Evolutionary conservation across 1,140 invertebrate genomes (phyloP).

Genomic region (Physella acuta): DNA sequence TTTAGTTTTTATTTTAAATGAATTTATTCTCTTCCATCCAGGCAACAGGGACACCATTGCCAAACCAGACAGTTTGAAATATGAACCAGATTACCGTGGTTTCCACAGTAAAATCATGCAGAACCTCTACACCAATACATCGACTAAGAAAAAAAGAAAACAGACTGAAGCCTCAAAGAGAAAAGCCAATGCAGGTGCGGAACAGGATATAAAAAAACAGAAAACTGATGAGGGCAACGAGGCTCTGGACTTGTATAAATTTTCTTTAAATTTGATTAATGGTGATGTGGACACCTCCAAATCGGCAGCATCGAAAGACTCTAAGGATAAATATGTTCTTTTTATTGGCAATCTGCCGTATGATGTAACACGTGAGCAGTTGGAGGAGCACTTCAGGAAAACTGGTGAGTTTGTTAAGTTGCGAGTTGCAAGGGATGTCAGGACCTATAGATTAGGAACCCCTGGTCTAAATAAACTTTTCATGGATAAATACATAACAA

Average conservation of each 20-base stretch:
- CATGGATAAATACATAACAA: no score
- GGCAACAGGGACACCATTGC: conserved; percentile 26
- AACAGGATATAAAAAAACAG: not conserved
- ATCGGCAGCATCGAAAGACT: conserved; percentile 15
- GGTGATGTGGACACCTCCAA: conserved; percentile 20
- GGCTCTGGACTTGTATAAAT: conserved; percentile 18
- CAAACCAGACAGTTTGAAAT: conserved; percentile 28
- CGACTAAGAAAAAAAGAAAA: conserved; percentile 14
- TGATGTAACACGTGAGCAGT: conserved; percentile 43
- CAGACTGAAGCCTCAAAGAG: conserved; percentile 10
- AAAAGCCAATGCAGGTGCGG: conserved; percentile 14
- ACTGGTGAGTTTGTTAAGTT: conserved; percentile 35
- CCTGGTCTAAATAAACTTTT: no score
- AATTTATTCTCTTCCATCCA: not conserved
- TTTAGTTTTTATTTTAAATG: not conserved
- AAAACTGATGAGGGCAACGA: not conserved
- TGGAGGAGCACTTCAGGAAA: conserved; percentile 50
- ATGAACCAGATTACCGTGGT: conserved; percentile 20
- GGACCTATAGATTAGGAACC: not conserved
- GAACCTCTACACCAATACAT: conserved; percentile 7
- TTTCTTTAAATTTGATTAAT: conserved; percentile 27
- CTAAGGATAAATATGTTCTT: conserved; percentile 41
- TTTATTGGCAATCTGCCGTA: conserved; percentile 52
- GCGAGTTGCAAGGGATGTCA: not conserved
- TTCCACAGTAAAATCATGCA: conserved; percentile 22